Base-by-base conservation (phyloP, 2,113 vertebrate genomes). In the Acrocephalus kingi region DNA sequence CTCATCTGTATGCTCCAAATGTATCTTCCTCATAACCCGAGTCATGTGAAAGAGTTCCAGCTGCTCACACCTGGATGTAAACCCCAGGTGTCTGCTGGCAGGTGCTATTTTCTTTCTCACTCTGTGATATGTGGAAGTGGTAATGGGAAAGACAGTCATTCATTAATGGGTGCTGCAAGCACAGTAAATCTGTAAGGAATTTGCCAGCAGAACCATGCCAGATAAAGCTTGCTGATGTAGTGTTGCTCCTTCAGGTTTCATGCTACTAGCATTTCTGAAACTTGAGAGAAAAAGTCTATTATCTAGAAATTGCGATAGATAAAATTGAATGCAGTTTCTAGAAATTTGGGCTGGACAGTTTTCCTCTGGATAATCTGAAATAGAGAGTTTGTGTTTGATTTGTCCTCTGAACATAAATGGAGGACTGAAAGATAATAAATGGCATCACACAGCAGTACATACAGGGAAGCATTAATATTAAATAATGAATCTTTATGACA, bases 61-160 rank as follows among this genome's bases (percentile, higher is more conserved):
- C 80, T 93, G 73, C 64, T 94, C 89, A 67, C 73, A 94, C 27
- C 76, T 94, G 95, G 61, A 61, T 84, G 43, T 61, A 94, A 87
- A 52, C 11, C 52, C 61, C 76, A 89, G 63, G 52, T 78, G 64
- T 72, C 64, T 90, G 39, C 61, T 72, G 75, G 45, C 43, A 89
- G 84, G 77, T 77, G 76, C 37, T 77, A 0, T 81, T 84, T 89
- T 68, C 56, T 68, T 92, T 89, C 37, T 87, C 43, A 35, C 11
- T 28, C 43, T 63, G n/a, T 74, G 43, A 41, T 84, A 4, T 49
- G 39, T 72, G 31, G 61, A 78, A 94, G 48, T 48, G 75, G 59
- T 39, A 63, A 35, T 6, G 8, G 37, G 55, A 85, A 66, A 89
- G 45, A 41, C 17, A 94, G 45, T 45, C 16, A 15, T 41, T 24